Percentiles rank a stretch among this genome's conserved stretches.
These are phyloP conservation scores for Takifugu rubripes DNA, from an alignment of 2,797 vertebrate species.

Conservation along the genomic window DNA sequence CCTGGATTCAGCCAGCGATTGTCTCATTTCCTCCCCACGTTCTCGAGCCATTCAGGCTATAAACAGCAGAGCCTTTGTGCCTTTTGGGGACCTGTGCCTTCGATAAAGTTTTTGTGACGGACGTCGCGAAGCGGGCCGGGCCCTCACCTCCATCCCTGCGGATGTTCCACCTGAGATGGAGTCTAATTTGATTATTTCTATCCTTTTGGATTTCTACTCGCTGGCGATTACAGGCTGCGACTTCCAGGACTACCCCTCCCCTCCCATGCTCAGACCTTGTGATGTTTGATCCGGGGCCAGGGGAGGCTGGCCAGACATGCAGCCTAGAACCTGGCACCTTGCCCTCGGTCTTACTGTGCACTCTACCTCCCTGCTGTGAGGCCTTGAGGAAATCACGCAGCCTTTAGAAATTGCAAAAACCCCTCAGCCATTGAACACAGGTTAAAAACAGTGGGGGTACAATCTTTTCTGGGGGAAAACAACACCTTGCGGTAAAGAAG, in stretches of 20 bases:
- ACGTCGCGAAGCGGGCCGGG: constrained; percentile 16
- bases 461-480: no score
- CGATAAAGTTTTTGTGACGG: constrained; percentile 5
- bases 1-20: constrained; percentile 16
- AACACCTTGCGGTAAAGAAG: constrained; percentile 30
- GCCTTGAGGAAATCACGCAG: constrained; percentile 66
- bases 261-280: constrained; percentile 31
- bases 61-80: constrained; percentile 11
- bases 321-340: constrained; percentile 57
- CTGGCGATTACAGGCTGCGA: constrained; percentile 61
- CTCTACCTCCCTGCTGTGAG: constrained; percentile 63
- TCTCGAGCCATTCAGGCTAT: constrained; percentile 30
- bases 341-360: constrained; percentile 56
- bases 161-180: constrained; percentile 43
- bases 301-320: constrained; percentile 61
- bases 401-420: constrained; percentile 54
- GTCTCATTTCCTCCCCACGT: constrained; percentile 34
- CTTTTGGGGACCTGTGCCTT: constrained; percentile 4
- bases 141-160: constrained; percentile 22
- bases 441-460: constrained; percentile 32
- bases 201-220: constrained; percentile 57
- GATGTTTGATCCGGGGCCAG: constrained; percentile 68
- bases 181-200: constrained; percentile 64
- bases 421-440: constrained; percentile 50
- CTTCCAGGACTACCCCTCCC: constrained; percentile 37